Conservation (phyloP, 2,797 vertebrate genomes). For the Acomys russatus region DNA sequence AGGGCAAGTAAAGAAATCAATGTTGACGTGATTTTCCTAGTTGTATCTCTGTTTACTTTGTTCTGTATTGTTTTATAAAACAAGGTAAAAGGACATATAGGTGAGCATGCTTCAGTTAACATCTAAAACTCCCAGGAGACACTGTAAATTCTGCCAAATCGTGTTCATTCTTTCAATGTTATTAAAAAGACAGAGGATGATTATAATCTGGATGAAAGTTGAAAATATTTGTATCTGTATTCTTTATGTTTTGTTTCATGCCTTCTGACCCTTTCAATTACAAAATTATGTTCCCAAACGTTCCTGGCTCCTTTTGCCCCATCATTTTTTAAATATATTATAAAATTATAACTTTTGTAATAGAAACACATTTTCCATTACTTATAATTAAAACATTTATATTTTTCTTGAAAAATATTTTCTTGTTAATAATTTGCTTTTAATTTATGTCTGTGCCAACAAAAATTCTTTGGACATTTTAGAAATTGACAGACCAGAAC, state of each 20-base stretch:
- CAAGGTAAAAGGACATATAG: neutral
- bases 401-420: neutral
- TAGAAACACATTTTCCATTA: neutral
- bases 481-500: neutral
- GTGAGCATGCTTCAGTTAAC: neutral
- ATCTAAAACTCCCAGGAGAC: neutral
- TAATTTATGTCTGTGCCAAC: neutral
- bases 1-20: neutral
- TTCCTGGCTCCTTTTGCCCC: neutral
- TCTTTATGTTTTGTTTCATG: neutral
- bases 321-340: neutral
- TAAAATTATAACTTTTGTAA: neutral
- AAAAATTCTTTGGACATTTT: neutral
- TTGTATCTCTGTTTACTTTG: neutral
- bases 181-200: neutral
- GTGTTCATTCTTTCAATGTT: neutral
- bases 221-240: neutral
- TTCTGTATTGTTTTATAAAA: neutral
- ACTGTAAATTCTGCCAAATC: neutral
- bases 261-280: neutral
- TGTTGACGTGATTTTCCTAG: neutral
- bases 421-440: neutral
- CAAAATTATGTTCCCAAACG: neutral
- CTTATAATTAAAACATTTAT: neutral
- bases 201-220: conserved; percentile 3